Conservation (phyloP, 2,797 vertebrate genomes). For the Salarias fasciatus region DNA sequence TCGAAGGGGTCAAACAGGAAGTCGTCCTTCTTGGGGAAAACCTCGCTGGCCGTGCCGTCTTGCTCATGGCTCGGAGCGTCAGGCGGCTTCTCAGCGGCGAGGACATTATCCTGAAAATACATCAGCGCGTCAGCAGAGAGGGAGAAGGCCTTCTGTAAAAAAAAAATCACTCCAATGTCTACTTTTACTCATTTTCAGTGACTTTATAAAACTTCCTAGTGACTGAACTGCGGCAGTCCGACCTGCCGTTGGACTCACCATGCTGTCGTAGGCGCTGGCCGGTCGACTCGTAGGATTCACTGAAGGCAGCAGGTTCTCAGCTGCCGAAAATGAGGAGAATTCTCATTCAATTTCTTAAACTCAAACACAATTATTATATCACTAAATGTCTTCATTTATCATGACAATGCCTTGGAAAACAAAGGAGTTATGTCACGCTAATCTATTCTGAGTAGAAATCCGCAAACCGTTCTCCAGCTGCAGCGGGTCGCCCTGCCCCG, state of each 20-base stretch:
- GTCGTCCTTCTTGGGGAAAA: constrained; percentile 74
- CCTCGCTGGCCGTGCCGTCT: constrained; percentile 29
- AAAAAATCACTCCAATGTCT: too few species aligned
- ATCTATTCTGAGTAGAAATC: too few species aligned
- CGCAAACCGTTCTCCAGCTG: constrained; percentile 84
- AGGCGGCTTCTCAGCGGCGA: constrained; percentile 89
- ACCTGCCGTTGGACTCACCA: constrained; percentile 72
- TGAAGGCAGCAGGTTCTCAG: constrained; percentile 59
- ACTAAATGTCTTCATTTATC: too few species aligned
- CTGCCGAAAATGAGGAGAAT: constrained; percentile 39
- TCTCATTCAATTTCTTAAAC: too few species aligned
- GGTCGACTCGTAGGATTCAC: constrained; percentile 69
- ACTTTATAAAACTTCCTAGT: too few species aligned
- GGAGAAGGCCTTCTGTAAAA: neutral
- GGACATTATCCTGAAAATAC: constrained; percentile 84
- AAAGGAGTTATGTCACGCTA: too few species aligned
- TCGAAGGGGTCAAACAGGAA: constrained; percentile 71
- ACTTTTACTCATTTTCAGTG: too few species aligned
- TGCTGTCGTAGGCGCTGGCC: constrained; percentile 57
- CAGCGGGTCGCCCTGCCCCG: constrained; percentile 76
- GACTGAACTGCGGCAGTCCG: too few species aligned
- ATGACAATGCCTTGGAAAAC: too few species aligned
- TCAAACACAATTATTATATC: neutral
- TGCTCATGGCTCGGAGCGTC: constrained; percentile 68
- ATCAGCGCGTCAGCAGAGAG: neutral